Conservation (phyloP, 2,888 invertebrate species). For the Hydroisotoma schaefferi region DNA sequence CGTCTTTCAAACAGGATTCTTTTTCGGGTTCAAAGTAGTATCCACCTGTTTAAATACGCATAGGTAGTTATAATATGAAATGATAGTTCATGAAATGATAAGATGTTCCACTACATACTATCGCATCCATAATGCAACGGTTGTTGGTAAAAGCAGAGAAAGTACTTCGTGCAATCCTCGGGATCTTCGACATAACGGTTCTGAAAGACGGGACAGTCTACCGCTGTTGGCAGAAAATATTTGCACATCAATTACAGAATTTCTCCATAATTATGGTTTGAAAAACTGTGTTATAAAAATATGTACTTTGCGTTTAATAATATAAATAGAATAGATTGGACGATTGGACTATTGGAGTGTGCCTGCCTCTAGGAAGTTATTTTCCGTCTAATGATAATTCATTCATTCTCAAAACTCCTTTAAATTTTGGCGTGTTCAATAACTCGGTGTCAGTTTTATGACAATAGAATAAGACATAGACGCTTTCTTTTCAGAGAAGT, state of each 20-base stretch:
- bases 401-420: too few relatives aligned
- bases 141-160: slow-evolving; percentile 37
- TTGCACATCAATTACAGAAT: background rate
- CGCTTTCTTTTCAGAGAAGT: too few relatives aligned
- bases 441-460: too few relatives aligned
- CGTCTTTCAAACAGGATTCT: slow-evolving; percentile 27
- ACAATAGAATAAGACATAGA: too few relatives aligned
- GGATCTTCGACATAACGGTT: slow-evolving; percentile 36
- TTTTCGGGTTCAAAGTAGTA: slow-evolving; percentile 31
- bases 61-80: background rate
- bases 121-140: slow-evolving; percentile 35
- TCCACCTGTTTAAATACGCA: slow-evolving; percentile 10
- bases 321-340: too few relatives aligned
- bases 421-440: too few relatives aligned
- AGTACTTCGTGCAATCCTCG: slow-evolving; percentile 39
- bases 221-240: slow-evolving; percentile 5
- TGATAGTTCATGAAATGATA: background rate
- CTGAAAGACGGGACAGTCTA: slow-evolving; percentile 22
- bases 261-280: background rate
- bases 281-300: too few relatives aligned
- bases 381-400: too few relatives aligned
- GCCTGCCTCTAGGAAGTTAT: too few relatives aligned
- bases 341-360: too few relatives aligned
- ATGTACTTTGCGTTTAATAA: too few relatives aligned
- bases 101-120: slow-evolving; percentile 9